Percentiles rank a stretch among this genome's conserved stretches.
Conservation (phyloP, 2,797 vertebrate genomes). For the Pempheris klunzingeri region DNA sequence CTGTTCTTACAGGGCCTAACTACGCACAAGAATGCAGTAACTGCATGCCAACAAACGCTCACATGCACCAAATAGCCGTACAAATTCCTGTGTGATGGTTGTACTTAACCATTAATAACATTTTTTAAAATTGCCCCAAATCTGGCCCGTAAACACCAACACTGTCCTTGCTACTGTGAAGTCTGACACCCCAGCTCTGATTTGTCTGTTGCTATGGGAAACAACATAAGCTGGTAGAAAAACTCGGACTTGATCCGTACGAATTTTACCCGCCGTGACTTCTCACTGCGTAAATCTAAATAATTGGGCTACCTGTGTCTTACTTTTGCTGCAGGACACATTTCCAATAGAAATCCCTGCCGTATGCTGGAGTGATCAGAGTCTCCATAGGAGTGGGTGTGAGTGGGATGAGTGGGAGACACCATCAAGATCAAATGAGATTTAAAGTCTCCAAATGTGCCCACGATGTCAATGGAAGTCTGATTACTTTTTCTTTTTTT, state of each 20-base stretch:
- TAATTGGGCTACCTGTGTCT: not conserved
- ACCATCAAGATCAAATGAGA: slow-evolving; percentile 9
- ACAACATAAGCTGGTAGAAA: slow-evolving; percentile 21
- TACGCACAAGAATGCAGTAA: not conserved
- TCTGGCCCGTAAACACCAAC: slow-evolving; percentile 5
- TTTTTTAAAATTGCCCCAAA: not conserved
- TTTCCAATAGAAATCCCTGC: slow-evolving; percentile 1
- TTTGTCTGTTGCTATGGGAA: slow-evolving; percentile 35
- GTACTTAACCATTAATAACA: not conserved
- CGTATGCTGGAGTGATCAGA: slow-evolving; percentile 3
- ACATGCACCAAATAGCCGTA: not conserved
- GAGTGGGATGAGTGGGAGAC: slow-evolving; percentile 47
- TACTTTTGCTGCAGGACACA: slow-evolving; percentile 3
- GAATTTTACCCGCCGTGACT: slow-evolving; percentile 3
- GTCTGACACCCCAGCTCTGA: slow-evolving; percentile 35
- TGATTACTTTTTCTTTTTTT: not conserved
- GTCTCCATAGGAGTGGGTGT: slow-evolving; percentile 30
- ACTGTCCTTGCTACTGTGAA: slow-evolving; percentile 9
- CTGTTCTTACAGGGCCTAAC: not conserved
- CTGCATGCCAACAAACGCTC: too few relatives aligned
- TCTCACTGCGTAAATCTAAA: not conserved
- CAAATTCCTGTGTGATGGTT: not conserved
- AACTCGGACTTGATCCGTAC: not conserved
- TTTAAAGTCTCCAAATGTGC: not conserved
- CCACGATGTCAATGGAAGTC: not conserved